phyloP scores from a whole-genome alignment of 2,113 vertebrate species.

The Chelonoidis abingdonii region DNA sequence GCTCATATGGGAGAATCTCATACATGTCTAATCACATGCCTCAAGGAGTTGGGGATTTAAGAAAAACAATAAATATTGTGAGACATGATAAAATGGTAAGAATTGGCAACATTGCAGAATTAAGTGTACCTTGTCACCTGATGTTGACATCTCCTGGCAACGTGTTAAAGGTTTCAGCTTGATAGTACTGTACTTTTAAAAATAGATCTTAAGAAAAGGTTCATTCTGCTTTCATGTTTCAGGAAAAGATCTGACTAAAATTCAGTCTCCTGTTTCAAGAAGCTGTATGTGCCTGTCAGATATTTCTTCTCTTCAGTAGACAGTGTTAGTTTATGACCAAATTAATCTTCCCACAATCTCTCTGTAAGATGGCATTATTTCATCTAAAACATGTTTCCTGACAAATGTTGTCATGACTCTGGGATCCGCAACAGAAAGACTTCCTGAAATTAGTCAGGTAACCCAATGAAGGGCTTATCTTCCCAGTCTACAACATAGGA shows the following conservation, averaged over 20 bases:
- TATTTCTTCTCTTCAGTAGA: not conserved
- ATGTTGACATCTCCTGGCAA: not conserved
- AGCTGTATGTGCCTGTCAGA: not conserved
- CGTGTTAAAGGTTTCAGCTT: not conserved
- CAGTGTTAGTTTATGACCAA: not conserved
- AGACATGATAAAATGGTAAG: not conserved
- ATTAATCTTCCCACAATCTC: not conserved
- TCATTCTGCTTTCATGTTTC: not conserved
- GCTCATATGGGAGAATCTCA: no score
- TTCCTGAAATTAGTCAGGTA: not conserved
- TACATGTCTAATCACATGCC: not conserved
- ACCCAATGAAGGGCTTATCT: not conserved
- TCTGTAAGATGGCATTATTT: not conserved
- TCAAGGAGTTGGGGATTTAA: not conserved
- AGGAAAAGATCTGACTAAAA: not conserved
- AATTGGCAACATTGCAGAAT: not conserved
- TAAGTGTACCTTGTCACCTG: not conserved
- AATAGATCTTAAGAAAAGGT: not conserved
- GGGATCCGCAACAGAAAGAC: not conserved
- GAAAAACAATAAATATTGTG: not conserved
- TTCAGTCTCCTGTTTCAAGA: not conserved
- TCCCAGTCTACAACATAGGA: not conserved
- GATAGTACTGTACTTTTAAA: not conserved
- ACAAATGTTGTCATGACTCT: not conserved
- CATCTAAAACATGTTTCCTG: not conserved